Conservation (phyloP, 2,888 invertebrate genomes). For the Platerodrilus igneus region DNA sequence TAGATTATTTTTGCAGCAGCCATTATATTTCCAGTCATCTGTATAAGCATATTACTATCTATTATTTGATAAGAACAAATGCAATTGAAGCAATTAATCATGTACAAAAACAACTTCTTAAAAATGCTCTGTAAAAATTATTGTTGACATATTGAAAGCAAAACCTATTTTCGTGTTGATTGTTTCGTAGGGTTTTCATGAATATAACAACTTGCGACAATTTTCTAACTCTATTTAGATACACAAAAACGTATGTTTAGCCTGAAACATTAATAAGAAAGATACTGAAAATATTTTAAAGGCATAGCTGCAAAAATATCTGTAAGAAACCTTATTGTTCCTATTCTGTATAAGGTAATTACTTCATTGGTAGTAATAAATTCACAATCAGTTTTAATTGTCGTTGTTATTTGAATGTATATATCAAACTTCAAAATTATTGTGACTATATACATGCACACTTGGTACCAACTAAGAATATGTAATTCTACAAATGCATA, state of each 20-base stretch:
- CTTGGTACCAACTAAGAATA: slow-evolving; percentile 1
- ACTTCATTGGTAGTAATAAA: slow-evolving; percentile 11
- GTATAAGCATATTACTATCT: not conserved
- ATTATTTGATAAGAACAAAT: not conserved
- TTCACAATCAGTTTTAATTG: slow-evolving; percentile 15
- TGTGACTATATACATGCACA: slow-evolving; percentile 11
- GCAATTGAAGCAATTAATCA: slow-evolving; percentile 7
- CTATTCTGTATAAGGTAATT: slow-evolving; percentile 18
- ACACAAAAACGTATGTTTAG: slow-evolving; percentile 11
- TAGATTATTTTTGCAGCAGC: slow-evolving; percentile 9
- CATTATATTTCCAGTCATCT: not conserved
- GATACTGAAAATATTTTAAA: slow-evolving; percentile 15
- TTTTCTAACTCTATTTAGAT: slow-evolving; percentile 23
- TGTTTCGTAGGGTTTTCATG: slow-evolving; percentile 13
- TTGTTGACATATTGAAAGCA: slow-evolving; percentile 13
- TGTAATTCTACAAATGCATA: slow-evolving; percentile 17
- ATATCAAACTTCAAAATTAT: slow-evolving; percentile 17
- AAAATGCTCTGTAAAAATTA: slow-evolving; percentile 11
- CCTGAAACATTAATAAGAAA: slow-evolving; percentile 8
- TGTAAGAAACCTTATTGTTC: slow-evolving; percentile 12
- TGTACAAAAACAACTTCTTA: slow-evolving; percentile 11
- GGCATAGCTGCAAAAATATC: slow-evolving; percentile 23
- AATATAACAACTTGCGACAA: slow-evolving; percentile 15
- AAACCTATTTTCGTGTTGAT: slow-evolving; percentile 11
- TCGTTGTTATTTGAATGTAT: slow-evolving; percentile 22